Conservation (phyloP, 2,113 vertebrate genomes). For the Gymnocephalus cernua region DNA sequence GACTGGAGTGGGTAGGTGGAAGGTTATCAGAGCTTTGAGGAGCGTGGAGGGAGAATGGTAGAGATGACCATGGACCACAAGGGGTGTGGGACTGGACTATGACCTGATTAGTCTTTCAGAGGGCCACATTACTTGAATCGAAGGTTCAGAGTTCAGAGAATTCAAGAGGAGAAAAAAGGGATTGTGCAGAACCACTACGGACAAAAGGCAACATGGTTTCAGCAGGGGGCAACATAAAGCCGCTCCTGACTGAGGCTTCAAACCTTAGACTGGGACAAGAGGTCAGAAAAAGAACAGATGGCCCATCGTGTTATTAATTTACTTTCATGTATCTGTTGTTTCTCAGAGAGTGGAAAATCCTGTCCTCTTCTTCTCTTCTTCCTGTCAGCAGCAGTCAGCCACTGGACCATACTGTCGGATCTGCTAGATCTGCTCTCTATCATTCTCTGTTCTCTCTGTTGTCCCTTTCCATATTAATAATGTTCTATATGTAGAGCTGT, state of each 20-base stretch:
- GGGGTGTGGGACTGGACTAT: neutral
- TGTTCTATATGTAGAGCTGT: neutral
- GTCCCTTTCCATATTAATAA: neutral
- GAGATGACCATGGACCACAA: neutral
- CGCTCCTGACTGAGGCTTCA: slow-evolving; percentile 14
- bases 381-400: slow-evolving; percentile 51
- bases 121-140: slow-evolving; percentile 14
- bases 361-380: slow-evolving; percentile 39
- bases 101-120: slow-evolving; percentile 12
- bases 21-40: slow-evolving; percentile 19
- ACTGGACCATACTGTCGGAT: slow-evolving; percentile 5
- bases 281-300: slow-evolving; percentile 51
- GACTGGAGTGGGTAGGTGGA: slow-evolving; percentile 26
- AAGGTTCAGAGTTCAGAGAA: slow-evolving; percentile 12
- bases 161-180: neutral
- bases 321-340: slow-evolving; percentile 63
- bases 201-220: neutral
- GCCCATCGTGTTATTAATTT: slow-evolving; percentile 40
- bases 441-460: slow-evolving; percentile 16
- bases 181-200: neutral
- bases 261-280: slow-evolving; percentile 1
- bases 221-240: slow-evolving; percentile 46
- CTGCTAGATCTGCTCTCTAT: slow-evolving; percentile 15
- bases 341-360: slow-evolving; percentile 59
- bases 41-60: neutral